Conservation (phyloP, 2,888 invertebrate genomes). For the Uropetala carovei region DNA sequence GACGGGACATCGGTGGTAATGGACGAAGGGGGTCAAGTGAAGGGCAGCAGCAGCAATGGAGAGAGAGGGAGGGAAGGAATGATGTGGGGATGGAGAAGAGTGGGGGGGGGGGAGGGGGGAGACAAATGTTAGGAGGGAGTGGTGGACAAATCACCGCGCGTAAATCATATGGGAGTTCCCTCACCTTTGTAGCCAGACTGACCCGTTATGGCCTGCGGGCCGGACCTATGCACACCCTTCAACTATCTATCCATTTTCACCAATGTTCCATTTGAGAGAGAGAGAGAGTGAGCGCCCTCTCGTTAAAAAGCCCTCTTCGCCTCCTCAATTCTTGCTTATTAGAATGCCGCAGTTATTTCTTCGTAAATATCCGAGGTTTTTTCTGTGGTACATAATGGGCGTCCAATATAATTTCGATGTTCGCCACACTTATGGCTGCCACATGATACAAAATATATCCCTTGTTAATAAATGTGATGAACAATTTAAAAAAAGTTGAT, state of each 20-base stretch:
- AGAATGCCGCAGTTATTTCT: not conserved
- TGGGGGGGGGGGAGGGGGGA: not conserved
- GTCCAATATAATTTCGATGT: too few relatives aligned
- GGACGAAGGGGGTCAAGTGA: conserved; percentile 15
- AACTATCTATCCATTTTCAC: not conserved
- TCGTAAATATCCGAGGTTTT: not conserved
- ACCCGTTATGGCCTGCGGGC: not conserved
- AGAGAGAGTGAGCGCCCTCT: too few relatives aligned
- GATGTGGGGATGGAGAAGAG: not conserved
- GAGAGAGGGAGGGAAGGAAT: not conserved
- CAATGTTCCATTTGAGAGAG: not conserved
- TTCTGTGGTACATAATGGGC: not conserved
- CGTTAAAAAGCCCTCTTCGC: not conserved
- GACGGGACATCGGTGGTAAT: not conserved
- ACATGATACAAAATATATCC: too few relatives aligned
- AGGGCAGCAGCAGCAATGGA: not conserved
- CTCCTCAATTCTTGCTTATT: not conserved
- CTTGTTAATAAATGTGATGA: too few relatives aligned
- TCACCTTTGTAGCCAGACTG: conserved; percentile 26
- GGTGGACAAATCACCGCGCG: conserved; percentile 50
- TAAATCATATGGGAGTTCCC: conserved; percentile 26
- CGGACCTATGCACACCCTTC: not conserved
- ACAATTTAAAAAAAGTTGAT: too few relatives aligned
- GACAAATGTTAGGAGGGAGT: conserved; percentile 46
- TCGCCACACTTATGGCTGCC: too few relatives aligned